Evolutionary conservation across 92 coral and sea anemone genomes (phyloP).

Genomic region (Pocillopora grandis): DNA sequence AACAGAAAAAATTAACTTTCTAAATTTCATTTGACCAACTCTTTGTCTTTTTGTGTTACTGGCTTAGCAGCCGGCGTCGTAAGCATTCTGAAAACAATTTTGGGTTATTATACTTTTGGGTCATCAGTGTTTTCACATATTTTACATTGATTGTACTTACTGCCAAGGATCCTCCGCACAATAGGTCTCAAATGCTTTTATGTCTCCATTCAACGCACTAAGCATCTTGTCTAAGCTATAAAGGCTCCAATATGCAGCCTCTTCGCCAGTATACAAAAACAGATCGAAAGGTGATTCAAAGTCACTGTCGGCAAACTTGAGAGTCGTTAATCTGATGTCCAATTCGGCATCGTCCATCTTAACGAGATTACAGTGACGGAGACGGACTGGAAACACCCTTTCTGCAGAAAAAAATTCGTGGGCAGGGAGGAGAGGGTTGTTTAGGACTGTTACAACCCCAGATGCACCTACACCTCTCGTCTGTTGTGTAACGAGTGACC

Average conservation of each 20-base stretch:
- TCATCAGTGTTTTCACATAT: neutral
- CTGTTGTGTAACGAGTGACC: slow-evolving; percentile 40
- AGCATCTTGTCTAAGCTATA: slow-evolving; percentile 58
- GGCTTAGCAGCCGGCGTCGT: too few species aligned
- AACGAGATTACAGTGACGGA: slow-evolving; percentile 66
- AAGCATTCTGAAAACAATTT: neutral
- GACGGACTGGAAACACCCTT: slow-evolving; percentile 62
- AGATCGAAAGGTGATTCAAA: slow-evolving; percentile 74
- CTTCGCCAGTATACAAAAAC: slow-evolving; percentile 70
- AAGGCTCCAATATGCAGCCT: slow-evolving; percentile 63
- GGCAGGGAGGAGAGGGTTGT: slow-evolving; percentile 78
- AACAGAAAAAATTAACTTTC: neutral
- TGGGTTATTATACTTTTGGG: neutral
- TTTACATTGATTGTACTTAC: slow-evolving; percentile 39
- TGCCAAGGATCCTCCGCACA: slow-evolving; percentile 60
- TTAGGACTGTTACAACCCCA: slow-evolving; percentile 62
- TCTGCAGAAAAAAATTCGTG: slow-evolving; percentile 75
- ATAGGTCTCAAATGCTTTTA: slow-evolving; percentile 49
- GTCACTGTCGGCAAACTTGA: slow-evolving; percentile 87
- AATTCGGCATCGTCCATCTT: slow-evolving; percentile 64
- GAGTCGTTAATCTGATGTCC: slow-evolving; percentile 65
- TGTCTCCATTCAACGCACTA: slow-evolving; percentile 35
- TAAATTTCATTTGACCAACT: neutral
- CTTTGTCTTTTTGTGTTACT: too few species aligned
- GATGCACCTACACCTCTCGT: slow-evolving; percentile 61